phyloP scores from a whole-genome alignment of 2,113 vertebrate species.

The Centropus unirufus region DNA sequence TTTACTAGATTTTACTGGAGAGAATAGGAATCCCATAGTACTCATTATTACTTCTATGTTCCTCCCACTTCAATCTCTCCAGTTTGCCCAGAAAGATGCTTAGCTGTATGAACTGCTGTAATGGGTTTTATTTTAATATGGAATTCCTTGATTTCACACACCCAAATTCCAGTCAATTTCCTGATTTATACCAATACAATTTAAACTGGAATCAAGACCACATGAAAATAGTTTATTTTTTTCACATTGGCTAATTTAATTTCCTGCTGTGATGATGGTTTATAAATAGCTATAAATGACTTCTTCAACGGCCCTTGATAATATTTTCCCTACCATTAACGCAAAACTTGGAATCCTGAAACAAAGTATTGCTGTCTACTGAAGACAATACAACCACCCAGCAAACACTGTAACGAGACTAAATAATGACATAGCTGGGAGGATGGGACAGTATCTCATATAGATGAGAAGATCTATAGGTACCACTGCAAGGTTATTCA shows the following conservation, averaged over 20 bases:
- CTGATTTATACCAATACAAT: neutral
- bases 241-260: neutral
- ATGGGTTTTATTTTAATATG: neutral
- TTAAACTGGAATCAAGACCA: neutral
- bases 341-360: neutral
- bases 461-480: neutral
- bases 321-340: neutral
- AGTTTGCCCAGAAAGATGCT: neutral
- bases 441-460: neutral
- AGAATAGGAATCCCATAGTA: neutral
- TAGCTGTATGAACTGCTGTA: neutral
- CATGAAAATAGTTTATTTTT: constrained; percentile 34
- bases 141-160: neutral
- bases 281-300: neutral
- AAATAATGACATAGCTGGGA: neutral
- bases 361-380: neutral
- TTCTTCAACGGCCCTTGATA: neutral
- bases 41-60: neutral
- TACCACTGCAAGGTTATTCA: neutral
- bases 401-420: neutral
- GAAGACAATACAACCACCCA: neutral
- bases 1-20: neutral
- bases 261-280: constrained; percentile 31
- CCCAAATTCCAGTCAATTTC: neutral
- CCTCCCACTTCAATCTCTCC: neutral